A percentile compares a stretch with the other conserved stretches of the same genome.
phyloP scores from a whole-genome alignment of 2,113 vertebrate genomes.

The Oreochromis tanganicae region DNA sequence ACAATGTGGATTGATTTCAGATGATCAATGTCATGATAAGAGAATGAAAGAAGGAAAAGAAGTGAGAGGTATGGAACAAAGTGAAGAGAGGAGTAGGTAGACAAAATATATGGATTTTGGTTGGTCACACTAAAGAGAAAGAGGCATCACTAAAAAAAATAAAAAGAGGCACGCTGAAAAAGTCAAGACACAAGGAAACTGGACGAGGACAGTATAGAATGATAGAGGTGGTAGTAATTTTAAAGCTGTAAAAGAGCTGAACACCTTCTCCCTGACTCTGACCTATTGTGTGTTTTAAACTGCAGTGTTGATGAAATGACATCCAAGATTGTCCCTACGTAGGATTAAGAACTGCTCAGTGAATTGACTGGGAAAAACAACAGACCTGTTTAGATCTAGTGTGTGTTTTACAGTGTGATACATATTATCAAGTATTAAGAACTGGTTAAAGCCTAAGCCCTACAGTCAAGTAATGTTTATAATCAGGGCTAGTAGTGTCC shows the following conservation, averaged over 20 bases:
- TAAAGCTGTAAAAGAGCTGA: conserved; percentile 27
- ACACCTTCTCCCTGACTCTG: background rate
- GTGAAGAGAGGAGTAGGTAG: background rate
- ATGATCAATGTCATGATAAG: conserved; percentile 52
- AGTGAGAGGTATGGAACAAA: background rate
- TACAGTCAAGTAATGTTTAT: background rate
- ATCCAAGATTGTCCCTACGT: conserved; percentile 21
- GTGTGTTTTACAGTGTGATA: background rate
- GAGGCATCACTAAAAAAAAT: background rate
- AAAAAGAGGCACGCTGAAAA: background rate
- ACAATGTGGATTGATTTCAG: conserved; percentile 52
- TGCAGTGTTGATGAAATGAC: conserved; percentile 35
- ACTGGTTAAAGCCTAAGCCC: background rate
- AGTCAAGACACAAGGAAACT: background rate
- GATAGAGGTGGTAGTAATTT: background rate
- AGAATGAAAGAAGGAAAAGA: conserved; percentile 17
- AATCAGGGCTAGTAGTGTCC: background rate
- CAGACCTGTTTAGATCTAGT: conserved; percentile 14
- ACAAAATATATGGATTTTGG: conserved; percentile 22
- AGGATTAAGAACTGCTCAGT: conserved; percentile 38
- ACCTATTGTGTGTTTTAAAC: background rate
- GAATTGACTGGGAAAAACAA: conserved; percentile 27
- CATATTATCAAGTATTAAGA: background rate
- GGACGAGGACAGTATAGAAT: background rate
- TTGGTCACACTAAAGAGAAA: conserved; percentile 11